Evolutionary conservation across 2,113 vertebrate genomes (phyloP), one percentile per base, ranked within the genome.

Genomic region (Muscicapa adusta): DNA sequence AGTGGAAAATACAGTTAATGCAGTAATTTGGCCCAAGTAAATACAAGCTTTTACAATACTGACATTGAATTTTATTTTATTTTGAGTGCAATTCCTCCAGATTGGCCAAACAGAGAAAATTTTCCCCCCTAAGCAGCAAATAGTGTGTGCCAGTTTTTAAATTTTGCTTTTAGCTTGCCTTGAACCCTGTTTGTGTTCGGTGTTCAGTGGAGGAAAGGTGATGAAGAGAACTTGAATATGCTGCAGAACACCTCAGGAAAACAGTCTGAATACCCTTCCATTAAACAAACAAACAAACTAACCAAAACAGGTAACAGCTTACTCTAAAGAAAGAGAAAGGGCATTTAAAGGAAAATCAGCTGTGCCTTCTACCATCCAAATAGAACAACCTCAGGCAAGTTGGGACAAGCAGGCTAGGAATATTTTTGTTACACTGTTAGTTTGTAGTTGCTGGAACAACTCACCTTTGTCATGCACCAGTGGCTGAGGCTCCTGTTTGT

Each of bases 1-100:
- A 79, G 50, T 85, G 89, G 91, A 91, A 96, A 96, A 91, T 77
- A 85, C 43, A 80, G 67, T 93, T 60, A 91, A 66, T 83, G 71
- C 67, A 88, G 40, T 85, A 66, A 85, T 94, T 89, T 79, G 51
- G 42, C 78, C 75, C 34, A 67, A 94, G 75, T 61, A 94, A 95
- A 82, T 50, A 73, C 34, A 66, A 28, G 34, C 6, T 76, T 91
- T 85, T 89, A 73, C 34, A 89, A 54, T 82, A 73, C 7, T 81
- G 45, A 72, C 71, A 54, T n/a, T 87, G 58, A 76, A 79, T 82
- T 92, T 79, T 89, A 73, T 84, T 86, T 93, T 85, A 73, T 79
- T 85, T 85, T 5, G 18, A 79, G 38, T 62, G 57, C 36, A 62
- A 12, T 76, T 94, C 54, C 34, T 79, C 17, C 33, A 82, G 74